A percentile compares a stretch with the other conserved stretches of the same genome.
These are phyloP conservation scores for Odontocerum albicorne DNA, from an alignment of 2,888 invertebrate genomes.

Conservation along the genomic window DNA sequence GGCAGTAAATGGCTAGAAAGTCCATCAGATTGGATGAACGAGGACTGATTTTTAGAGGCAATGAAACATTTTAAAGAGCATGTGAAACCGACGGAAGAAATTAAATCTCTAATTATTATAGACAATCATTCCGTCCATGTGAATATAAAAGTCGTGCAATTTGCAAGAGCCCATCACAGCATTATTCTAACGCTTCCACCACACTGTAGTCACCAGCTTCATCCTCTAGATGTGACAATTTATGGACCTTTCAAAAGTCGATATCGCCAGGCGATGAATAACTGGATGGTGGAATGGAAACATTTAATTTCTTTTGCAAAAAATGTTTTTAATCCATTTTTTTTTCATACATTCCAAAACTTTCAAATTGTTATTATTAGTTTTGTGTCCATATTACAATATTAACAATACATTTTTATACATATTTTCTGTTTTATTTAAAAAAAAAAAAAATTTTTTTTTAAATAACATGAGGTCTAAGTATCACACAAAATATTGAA, in stretches of 20 bases:
- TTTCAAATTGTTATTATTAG: too few relatives aligned
- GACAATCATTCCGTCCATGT: conserved; percentile 36
- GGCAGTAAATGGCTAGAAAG: conserved; percentile 33
- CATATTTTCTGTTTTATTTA: too few relatives aligned
- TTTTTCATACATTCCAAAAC: too few relatives aligned
- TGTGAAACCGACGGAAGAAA: conserved; percentile 35
- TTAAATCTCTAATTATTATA: conserved; percentile 35
- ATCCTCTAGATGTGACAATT: conserved; percentile 32
- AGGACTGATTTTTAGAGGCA: conserved; percentile 34
- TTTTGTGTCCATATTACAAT: too few relatives aligned
- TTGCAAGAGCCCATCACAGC: conserved; percentile 32
- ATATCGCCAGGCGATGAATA: conserved; percentile 27
- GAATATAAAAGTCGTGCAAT: conserved; percentile 34
- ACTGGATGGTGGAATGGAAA: too few relatives aligned
- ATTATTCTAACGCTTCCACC: conserved; percentile 35
- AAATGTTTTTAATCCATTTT: too few relatives aligned
- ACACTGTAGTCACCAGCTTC: conserved; percentile 36
- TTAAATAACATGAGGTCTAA: too few relatives aligned
- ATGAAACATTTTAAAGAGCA: conserved; percentile 37
- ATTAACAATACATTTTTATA: too few relatives aligned
- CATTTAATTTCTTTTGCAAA: too few relatives aligned
- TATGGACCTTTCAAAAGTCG: conserved; percentile 32
- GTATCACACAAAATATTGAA: too few relatives aligned
- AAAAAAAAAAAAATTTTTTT: too few relatives aligned
- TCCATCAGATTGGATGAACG: conserved; percentile 36